Conservation (phyloP, 2,797 vertebrate species). For the Acridotheres tristis region DNA sequence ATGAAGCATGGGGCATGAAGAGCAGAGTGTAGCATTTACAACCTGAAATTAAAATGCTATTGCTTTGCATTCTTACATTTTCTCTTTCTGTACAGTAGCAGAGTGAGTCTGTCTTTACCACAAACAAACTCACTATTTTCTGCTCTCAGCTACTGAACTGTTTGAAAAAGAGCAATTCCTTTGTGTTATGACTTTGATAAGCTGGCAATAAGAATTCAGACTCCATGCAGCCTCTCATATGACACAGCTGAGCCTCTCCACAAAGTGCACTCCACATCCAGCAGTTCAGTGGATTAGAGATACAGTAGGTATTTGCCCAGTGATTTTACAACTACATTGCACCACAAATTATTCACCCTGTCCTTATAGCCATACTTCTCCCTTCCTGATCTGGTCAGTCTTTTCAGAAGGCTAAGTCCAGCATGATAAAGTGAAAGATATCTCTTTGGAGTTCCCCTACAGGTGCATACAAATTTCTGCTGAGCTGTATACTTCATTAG, state of each 20-base stretch:
- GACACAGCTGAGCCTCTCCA: background rate
- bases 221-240: background rate
- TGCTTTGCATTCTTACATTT: constrained; percentile 7
- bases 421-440: background rate
- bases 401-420: background rate
- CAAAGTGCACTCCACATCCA: background rate
- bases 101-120: constrained; percentile 9
- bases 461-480: background rate
- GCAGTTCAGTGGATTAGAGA: background rate
- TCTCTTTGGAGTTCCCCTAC: background rate
- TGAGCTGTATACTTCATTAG: background rate
- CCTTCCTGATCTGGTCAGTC: background rate
- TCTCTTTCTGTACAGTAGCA: constrained; percentile 1
- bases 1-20: background rate
- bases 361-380: background rate
- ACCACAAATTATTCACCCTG: background rate
- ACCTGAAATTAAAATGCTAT: constrained; percentile 50
- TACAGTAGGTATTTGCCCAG: background rate
- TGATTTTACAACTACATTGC: background rate
- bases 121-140: constrained; percentile 24
- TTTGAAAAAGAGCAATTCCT: background rate
- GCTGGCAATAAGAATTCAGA: background rate
- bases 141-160: background rate
- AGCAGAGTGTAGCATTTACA: constrained; percentile 39
- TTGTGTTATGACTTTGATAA: background rate